Base-by-base conservation (phyloP, 2,888 invertebrate species). In the Cryptus armator region DNA sequence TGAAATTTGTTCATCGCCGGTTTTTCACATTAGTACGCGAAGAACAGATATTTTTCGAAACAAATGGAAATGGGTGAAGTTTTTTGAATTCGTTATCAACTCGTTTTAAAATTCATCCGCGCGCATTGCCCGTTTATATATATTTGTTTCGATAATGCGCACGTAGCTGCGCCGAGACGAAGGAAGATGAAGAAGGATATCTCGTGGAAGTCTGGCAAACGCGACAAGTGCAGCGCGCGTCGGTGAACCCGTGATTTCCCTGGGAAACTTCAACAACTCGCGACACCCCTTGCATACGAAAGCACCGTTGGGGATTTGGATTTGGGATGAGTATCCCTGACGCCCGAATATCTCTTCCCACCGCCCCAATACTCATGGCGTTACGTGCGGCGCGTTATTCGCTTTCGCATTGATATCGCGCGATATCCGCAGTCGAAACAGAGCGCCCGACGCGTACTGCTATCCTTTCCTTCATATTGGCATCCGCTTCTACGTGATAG, bases 241-340 rank as follows among this genome's bases (percentile, higher is more conserved):
- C 53, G 70, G 67, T 64, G 70, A 62, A 62, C 62, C 64, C 70
- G 81, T 66, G 74, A 81, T 81, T 70, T 80, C 59, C 37, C 56
- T 44, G 70, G 5, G 70, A 80, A 84, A 76, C 83, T 80, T 72
- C 66, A 76, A 76, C 76, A 80, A 84, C 80, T 80, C 64, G 46
- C 56, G 66, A 76, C 83, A 62, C 48, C 71, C 66, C 79, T 84
- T 79, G 83, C 83, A 84, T 84, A 84, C 80, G 80, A 71, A 84
- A 84, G 76, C 56, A 84, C 71, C 80, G 24, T 37, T 37, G 37
- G 80, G 75, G 75, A 80, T 83, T 78, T 59, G 80, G 76, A 71
- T 75, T 80, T 51, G 68, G 62, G 32, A 64, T 64, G 80, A 80
- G 79, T 62, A 66, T 51, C 48, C 66, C 43, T 37, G 51, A 37